Evolutionary conservation across 2,113 vertebrate genomes (phyloP), one percentile per base, ranked within the genome.

Genomic region (Orthonyx spaldingii): DNA sequence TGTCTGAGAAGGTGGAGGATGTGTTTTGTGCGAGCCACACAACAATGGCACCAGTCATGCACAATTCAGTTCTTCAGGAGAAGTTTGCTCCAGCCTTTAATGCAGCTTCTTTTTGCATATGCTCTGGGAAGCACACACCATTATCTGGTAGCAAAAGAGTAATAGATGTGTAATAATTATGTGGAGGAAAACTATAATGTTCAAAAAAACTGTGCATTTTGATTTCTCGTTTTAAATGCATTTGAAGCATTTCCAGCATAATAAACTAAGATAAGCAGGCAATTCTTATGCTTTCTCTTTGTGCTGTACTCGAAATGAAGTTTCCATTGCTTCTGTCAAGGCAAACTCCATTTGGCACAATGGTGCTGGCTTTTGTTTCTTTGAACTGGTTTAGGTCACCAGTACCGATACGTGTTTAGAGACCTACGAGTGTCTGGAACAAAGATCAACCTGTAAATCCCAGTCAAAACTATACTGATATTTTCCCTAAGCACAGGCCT

Each of bases 321-420:
- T 35, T 84, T 63, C 26, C 30, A 81, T 65, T 64, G 18, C n/a
- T 82, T 66, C 56, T 75, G 20, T 60, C 32, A 55, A 70, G 27
- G 56, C 8, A 83, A 85, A 83, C 18, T 47, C n/a, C 19, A 13
- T 53, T 63, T 64, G 11, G 49, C 56, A 72, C 27, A 77, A 32
- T 0, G 1, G 15, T 61, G 22, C 23, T 65, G 41, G 41, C 52
- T 80, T 79, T 59, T 56, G 7, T 37, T 50, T 7, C 42, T 89
- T 91, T 87, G 39, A 92, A 19, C 7, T 47, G 24, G 3, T 68
- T 72, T 42, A 55, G 6, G 35, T 59, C 41, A 41, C 13, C 7
- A n/a, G 37, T 26, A 63, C 13, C 11, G 13, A 46, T 32, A n/a
- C 0, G 0, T 9, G 4, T 69, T 89, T 64, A 4, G 4, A 68